Conservation (phyloP, 35 echinoderm and acorn worm species). For the Eucidaris tribuloides region DNA sequence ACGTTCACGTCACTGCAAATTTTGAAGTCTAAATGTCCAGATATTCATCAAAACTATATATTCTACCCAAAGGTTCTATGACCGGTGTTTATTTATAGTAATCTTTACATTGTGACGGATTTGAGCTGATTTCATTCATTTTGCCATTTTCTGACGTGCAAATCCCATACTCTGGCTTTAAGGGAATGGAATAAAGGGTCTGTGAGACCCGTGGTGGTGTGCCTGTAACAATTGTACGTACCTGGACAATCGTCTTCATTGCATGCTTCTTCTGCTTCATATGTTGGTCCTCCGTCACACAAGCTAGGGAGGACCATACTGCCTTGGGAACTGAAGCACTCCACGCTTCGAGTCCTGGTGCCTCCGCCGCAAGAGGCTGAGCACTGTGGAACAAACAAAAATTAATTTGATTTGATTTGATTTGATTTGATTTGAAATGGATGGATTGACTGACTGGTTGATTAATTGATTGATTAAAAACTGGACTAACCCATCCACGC, state of each 20-base stretch:
- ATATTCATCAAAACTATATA: background rate
- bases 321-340: background rate
- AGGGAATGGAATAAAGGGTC: too few relatives aligned
- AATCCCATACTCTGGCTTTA: too few relatives aligned
- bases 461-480: too few relatives aligned
- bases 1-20: too few relatives aligned
- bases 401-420: too few relatives aligned
- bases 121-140: background rate
- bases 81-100: background rate
- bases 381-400: too few relatives aligned
- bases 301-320: background rate
- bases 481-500: too few relatives aligned
- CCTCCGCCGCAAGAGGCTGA: slow-evolving; percentile 34
- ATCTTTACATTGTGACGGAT: background rate
- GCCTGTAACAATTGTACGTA: background rate
- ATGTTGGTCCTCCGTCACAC: background rate
- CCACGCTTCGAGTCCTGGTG: background rate
- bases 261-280: slow-evolving; percentile 8
- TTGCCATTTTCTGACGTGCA: too few relatives aligned
- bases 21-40: too few relatives aligned
- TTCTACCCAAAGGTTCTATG: background rate
- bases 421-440: too few relatives aligned
- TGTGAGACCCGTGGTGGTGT: background rate
- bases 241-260: slow-evolving; percentile 29
- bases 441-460: too few relatives aligned